A percentile compares a stretch with the other conserved stretches of the same genome.
Evolutionary conservation across 1,140 invertebrate species (phyloP).

Genomic region (Helicoverpa armigera): DNA sequence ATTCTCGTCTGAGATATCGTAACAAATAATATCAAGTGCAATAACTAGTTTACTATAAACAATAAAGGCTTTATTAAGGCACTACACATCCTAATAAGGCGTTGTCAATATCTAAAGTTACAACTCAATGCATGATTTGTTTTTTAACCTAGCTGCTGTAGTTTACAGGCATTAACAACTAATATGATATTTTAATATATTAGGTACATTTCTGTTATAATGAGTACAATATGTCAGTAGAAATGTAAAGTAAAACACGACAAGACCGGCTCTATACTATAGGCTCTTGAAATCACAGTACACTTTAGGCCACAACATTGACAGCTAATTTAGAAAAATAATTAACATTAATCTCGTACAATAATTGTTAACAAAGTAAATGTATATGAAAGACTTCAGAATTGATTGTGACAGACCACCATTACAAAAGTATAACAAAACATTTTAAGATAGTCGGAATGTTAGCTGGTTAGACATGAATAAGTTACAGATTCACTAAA

Average conservation of each 20-base stretch:
- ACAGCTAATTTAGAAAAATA: constrained; percentile 45
- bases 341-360: constrained; percentile 34
- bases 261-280: constrained; percentile 21
- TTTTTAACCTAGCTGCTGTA: constrained; percentile 36
- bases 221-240: constrained; percentile 11
- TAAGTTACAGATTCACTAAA: constrained; percentile 35
- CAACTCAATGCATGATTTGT: constrained; percentile 28
- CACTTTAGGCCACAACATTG: constrained; percentile 31
- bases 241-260: constrained; percentile 32
- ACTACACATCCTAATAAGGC: constrained; percentile 72
- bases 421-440: constrained; percentile 7
- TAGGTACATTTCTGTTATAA: constrained; percentile 40
- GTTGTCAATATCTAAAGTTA: constrained; percentile 36
- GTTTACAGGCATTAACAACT: not conserved
- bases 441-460: constrained; percentile 23
- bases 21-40: constrained; percentile 66
- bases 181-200: constrained; percentile 16
- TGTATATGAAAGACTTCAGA: constrained; percentile 27
- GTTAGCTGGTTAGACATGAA: constrained; percentile 34
- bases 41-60: constrained; percentile 48
- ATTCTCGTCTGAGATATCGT: constrained; percentile 47
- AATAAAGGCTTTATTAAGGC: constrained; percentile 68
- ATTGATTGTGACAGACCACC: constrained; percentile 32
- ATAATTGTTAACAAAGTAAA: constrained; percentile 20
- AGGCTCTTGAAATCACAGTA: constrained; percentile 37